phyloP scores from a whole-genome alignment of 2,888 invertebrate genomes.

The Diploptera punctata region DNA sequence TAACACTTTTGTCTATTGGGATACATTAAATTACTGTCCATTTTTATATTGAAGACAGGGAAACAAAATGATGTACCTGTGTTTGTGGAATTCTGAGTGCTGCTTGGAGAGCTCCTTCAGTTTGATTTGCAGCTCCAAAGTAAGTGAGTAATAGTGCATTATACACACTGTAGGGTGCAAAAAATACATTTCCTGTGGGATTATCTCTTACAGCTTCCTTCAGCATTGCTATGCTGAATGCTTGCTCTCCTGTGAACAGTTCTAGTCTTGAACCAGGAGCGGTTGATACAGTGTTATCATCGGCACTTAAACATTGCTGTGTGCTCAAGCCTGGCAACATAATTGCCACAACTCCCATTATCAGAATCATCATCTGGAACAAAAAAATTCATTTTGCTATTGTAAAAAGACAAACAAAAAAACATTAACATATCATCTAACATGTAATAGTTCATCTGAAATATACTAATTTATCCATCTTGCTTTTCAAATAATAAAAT shows the following conservation, averaged over 20 bases:
- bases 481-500: too few species aligned
- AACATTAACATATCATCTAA: not conserved
- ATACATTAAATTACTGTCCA: too few species aligned
- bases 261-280: conserved; percentile 46
- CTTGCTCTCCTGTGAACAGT: conserved; percentile 60
- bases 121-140: conserved; percentile 74
- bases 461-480: too few species aligned
- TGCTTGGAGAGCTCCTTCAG: conserved; percentile 69
- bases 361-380: not conserved
- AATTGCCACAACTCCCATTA: conserved; percentile 53
- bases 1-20: too few species aligned
- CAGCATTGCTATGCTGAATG: conserved; percentile 74
- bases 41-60: too few species aligned
- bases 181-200: conserved; percentile 79
- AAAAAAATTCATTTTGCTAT: not conserved
- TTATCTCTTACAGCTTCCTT: conserved; percentile 69
- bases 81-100: conserved; percentile 64
- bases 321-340: conserved; percentile 43
- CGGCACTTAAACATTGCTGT: conserved; percentile 59
- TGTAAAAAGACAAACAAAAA: not conserved
- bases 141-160: conserved; percentile 80
- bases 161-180: conserved; percentile 87
- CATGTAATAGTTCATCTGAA: too few species aligned
- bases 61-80: too few species aligned
- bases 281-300: conserved; percentile 52